Conservation (phyloP, 2,888 invertebrate genomes). For the Apoda limacodes region DNA sequence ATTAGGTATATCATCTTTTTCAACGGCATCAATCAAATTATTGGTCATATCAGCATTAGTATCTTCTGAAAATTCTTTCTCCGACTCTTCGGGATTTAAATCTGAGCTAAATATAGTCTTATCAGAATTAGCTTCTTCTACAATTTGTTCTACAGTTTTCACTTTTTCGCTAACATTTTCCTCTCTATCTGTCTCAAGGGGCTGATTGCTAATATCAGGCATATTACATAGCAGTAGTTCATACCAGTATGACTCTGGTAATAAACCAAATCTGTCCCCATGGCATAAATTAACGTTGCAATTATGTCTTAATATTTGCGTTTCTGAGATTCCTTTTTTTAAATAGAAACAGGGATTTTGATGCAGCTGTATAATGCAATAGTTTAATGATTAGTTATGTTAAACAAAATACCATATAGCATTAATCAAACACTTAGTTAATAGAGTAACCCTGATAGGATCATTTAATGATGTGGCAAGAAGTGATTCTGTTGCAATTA, state of each 20-base stretch:
- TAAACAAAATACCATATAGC: too few species aligned
- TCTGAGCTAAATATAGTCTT: too few species aligned
- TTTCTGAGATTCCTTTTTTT: constrained; percentile 28
- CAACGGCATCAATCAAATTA: constrained; percentile 3
- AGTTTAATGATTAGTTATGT: too few species aligned
- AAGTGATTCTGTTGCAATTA: too few species aligned
- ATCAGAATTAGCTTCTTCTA: too few species aligned
- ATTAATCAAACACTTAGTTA: too few species aligned
- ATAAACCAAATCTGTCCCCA: constrained; percentile 65
- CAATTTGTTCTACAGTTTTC: constrained; percentile 9
- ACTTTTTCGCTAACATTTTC: constrained; percentile 3
- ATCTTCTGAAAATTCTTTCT: too few species aligned
- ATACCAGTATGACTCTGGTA: constrained; percentile 62
- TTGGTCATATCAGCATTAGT: constrained; percentile 1
- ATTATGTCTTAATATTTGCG: constrained; percentile 40
- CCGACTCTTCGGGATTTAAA: too few species aligned
- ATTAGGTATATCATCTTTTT: constrained; percentile 12
- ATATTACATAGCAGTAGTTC: constrained; percentile 33
- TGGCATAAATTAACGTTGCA: constrained; percentile 33
- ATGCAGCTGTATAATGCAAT: constrained; percentile 66
- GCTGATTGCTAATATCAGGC: constrained; percentile 7
- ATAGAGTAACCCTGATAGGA: too few species aligned
- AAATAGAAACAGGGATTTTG: constrained; percentile 65
- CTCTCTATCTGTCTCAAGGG: constrained; percentile 7
- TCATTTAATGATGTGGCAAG: too few species aligned